Conservation (phyloP, 1,140 invertebrate genomes). For the Aradophagus sp. region DNA sequence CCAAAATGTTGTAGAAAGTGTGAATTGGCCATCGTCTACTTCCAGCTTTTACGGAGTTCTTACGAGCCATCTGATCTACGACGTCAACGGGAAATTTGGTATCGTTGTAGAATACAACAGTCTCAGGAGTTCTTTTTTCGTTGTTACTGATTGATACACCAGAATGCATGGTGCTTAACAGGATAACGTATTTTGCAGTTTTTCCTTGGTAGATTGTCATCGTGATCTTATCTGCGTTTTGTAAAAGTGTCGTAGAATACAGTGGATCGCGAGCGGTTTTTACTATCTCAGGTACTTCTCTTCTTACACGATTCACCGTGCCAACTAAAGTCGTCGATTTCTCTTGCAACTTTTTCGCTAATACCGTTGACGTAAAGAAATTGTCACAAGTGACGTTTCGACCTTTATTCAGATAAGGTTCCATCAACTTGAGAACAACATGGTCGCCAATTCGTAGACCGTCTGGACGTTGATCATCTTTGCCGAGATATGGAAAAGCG, state of each 20-base stretch:
- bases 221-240: conserved; percentile 29
- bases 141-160: conserved; percentile 16
- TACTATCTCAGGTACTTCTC: conserved; percentile 41
- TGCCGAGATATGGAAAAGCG: conserved; percentile 59
- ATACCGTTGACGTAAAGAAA: conserved; percentile 54
- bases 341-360: conserved; percentile 54
- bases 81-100: conserved; percentile 53
- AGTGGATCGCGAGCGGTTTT: conserved; percentile 31
- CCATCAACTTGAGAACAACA: conserved; percentile 47
- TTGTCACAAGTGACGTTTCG: conserved; percentile 13
- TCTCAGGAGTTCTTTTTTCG: conserved; percentile 31
- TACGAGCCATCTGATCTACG: conserved; percentile 6
- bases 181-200: conserved; percentile 31
- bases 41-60: background rate
- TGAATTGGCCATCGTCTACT: background rate
- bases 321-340: conserved; percentile 52
- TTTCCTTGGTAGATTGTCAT: conserved; percentile 50
- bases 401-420: conserved; percentile 50
- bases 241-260: conserved; percentile 16
- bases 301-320: conserved; percentile 32
- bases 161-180: conserved; percentile 40
- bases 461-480: conserved; percentile 54
- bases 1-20: background rate
- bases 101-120: conserved; percentile 49
- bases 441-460: conserved; percentile 31